phyloP scores from a whole-genome alignment of 2,888 invertebrate species.

The Xanthorhoe designata region DNA sequence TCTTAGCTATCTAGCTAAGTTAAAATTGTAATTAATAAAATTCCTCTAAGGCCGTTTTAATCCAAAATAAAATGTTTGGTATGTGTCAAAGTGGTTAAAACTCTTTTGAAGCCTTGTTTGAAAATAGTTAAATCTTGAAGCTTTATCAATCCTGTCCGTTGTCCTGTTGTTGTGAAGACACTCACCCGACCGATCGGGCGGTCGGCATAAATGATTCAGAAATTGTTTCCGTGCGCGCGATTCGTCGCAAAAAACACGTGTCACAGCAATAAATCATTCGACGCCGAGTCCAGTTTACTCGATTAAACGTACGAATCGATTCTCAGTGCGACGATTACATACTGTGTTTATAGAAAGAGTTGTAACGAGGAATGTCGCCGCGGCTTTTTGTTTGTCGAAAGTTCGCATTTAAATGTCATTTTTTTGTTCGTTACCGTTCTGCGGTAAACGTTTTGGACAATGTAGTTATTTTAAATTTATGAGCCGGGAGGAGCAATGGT shows the following conservation, averaged over 20 bases:
- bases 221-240: constrained; percentile 79
- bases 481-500: constrained; percentile 11
- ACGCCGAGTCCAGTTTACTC: constrained; percentile 75
- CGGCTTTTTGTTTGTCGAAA: constrained; percentile 66
- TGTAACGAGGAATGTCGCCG: constrained; percentile 77
- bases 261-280: constrained; percentile 83
- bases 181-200: constrained; percentile 62
- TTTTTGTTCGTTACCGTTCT: constrained; percentile 55
- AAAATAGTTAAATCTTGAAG: no score
- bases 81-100: no score
- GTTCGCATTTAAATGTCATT: constrained; percentile 55
- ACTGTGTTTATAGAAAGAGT: constrained; percentile 77
- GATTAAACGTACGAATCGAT: constrained; percentile 81
- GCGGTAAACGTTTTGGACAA: constrained; percentile 51
- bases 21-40: no score
- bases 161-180: neutral
- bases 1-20: no score
- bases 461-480: constrained; percentile 42
- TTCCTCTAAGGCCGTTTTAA: no score
- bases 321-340: constrained; percentile 76
- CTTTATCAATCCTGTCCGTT: neutral
- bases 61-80: no score
- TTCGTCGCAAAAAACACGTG: constrained; percentile 80
- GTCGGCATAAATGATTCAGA: constrained; percentile 81
- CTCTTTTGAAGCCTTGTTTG: no score